Base-by-base conservation (phyloP, 2,888 invertebrate genomes). In the Balanococcus diminutus region DNA sequence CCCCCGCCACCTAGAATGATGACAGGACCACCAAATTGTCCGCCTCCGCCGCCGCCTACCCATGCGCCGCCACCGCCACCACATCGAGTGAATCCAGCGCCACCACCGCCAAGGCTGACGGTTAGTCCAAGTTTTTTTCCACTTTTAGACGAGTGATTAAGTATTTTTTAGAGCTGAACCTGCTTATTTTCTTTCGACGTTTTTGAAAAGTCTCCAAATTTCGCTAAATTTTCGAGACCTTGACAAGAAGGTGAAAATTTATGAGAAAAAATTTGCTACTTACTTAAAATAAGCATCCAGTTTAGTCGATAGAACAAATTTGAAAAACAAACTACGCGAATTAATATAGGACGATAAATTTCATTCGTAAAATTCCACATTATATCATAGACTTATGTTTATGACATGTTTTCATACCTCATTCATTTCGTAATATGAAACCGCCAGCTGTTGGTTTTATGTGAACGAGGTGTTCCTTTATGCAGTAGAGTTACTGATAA, bases 1-100 rank as follows among this genome's bases (percentile, higher is more conserved):
- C 93, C 93, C 9, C 93, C 93, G 11, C 93, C 93, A 8, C 91
- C 89, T 2, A 89, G 89, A 86, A 88, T 88, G 51, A 87, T 88
- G 36, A 87, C 88, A 81, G 88, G 86, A 79, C 88, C 88, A 16
- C 88, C 89, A 31, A 88, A 88, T 5, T 88, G 89, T 82, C 89
- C 89, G 31, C 89, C 89, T 28, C 89, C 89, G 2, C 89, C 89
- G 16, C 89, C 88, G 32, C 90, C 90, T 1, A 89, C 90, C 9
- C 87, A 87, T 16, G 72, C 86, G 19, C 81, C 87, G 5, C 87
- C 87, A 5, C 87, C 85, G 19, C 87, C 84, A 32, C 88, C 87
- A 19, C 88, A 87, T 16, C 88, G 88, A 16, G 51, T 61, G 8
- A 36, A 42, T 32, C 87, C 51, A 51, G 88, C 88, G 22, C 87